Conservation (phyloP, 2,797 vertebrate genomes). For the Glossophaga mutica region DNA sequence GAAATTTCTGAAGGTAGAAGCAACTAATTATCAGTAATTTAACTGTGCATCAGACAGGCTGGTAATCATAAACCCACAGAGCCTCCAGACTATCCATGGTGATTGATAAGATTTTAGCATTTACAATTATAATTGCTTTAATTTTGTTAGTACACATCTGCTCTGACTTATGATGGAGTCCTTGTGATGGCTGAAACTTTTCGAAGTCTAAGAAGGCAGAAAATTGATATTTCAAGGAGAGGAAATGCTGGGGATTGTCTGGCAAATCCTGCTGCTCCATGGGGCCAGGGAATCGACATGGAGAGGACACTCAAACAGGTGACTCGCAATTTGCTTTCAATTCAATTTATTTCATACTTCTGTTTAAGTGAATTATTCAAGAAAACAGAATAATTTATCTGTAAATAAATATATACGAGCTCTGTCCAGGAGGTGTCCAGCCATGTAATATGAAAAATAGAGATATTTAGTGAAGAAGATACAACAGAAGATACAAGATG, state of each 20-base stretch:
- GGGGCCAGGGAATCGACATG: conserved; percentile 99
- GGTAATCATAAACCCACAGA: not conserved
- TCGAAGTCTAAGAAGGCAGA: conserved; percentile 94
- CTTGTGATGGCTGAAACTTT: conserved; percentile 99
- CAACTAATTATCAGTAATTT: not conserved
- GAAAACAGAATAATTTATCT: not conserved
- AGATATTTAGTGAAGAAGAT: not conserved
- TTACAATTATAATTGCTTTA: not conserved
- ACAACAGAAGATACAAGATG: not conserved
- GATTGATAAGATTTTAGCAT: not conserved
- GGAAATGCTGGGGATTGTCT: conserved; percentile 98
- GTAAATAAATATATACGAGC: not conserved
- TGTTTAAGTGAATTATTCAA: not conserved
- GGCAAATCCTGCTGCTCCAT: conserved; percentile 97
- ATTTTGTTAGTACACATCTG: conserved; percentile 92
- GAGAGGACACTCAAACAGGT: conserved; percentile 98
- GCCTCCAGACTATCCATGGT: not conserved
- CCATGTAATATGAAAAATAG: not conserved
- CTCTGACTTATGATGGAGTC: conserved; percentile 96
- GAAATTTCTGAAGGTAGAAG: not conserved
- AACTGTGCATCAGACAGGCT: not conserved
- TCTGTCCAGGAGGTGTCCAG: not conserved
- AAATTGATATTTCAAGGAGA: conserved; percentile 97
- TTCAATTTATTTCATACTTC: not conserved
- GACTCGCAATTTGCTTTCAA: conserved; percentile 10